Evolutionary conservation across 1,140 invertebrate genomes (phyloP).

Genomic region (Vanessa atalanta): DNA sequence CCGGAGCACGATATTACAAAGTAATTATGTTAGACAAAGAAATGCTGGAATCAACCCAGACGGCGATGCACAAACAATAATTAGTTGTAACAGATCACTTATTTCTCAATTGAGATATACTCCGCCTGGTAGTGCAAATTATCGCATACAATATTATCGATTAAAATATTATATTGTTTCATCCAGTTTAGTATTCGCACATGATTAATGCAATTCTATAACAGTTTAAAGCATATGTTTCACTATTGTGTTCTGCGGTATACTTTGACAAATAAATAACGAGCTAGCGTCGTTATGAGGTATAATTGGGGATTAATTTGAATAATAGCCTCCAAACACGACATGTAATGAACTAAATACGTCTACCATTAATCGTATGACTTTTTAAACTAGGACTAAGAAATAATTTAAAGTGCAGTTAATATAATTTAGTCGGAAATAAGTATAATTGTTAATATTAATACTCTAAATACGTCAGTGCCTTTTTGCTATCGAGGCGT

Average conservation of each 20-base stretch:
- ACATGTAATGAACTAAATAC: neutral
- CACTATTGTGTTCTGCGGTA: neutral
- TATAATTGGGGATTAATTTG: constrained; percentile 6
- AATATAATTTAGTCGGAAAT: neutral
- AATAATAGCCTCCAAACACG: constrained; percentile 14
- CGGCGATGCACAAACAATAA: no score
- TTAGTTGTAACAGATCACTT: no score
- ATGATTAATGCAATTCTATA: neutral
- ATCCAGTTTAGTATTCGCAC: neutral
- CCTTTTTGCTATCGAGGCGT: neutral
- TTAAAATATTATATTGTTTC: neutral
- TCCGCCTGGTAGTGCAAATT: neutral
- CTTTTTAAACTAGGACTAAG: neutral
- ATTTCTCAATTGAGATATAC: no score
- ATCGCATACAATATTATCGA: neutral
- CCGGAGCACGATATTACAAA: no score
- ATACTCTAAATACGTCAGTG: neutral
- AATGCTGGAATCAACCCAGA: no score
- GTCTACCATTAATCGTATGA: neutral
- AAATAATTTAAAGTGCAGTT: neutral
- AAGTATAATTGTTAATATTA: neutral
- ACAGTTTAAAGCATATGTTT: constrained; percentile 3
- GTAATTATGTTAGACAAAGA: no score
- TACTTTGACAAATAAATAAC: constrained; percentile 11
- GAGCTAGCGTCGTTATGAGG: neutral